phyloP scores from a whole-genome alignment of 2,113 vertebrate species.

The Acrocephalus arundinaceus region DNA sequence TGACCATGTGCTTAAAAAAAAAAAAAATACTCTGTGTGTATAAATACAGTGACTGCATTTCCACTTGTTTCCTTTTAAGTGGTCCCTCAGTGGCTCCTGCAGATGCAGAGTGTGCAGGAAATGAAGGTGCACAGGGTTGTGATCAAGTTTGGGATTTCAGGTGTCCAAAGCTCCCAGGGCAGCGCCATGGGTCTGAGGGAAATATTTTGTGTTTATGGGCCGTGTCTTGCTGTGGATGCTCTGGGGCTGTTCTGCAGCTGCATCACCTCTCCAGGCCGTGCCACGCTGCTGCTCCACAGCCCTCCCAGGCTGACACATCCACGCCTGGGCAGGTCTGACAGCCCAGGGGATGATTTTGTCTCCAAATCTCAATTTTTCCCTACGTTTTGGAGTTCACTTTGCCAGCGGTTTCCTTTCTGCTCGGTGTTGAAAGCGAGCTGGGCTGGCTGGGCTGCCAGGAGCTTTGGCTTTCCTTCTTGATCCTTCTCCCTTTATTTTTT shows the following conservation, averaged over 20 bases:
- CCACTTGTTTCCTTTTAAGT: not conserved
- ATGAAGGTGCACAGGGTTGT: accelerated
- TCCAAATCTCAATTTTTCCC: not conserved
- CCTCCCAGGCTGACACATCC: not conserved
- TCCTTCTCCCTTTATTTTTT: not conserved
- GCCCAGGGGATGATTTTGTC: not conserved
- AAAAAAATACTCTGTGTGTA: not conserved
- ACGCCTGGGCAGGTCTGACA: not conserved
- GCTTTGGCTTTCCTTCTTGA: not conserved
- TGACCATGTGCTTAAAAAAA: not conserved
- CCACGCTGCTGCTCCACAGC: not conserved
- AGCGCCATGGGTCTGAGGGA: not conserved
- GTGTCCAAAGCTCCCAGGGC: not conserved
- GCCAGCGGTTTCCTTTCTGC: accelerated
- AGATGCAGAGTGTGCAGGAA: accelerated
- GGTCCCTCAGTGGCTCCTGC: not conserved
- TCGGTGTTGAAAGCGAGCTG: not conserved
- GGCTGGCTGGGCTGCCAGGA: not conserved
- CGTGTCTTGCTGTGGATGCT: accelerated
- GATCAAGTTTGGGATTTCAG: not conserved
- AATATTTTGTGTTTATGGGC: accelerated
- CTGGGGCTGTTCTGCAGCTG: not conserved
- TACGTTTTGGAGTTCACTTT: not conserved
- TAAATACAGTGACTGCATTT: not conserved
- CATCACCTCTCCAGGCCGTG: not conserved